A percentile compares a stretch with the other conserved stretches of the same genome.
phyloP scores from a whole-genome alignment of 2,888 invertebrate species.

The Mellilla xanthometata region DNA sequence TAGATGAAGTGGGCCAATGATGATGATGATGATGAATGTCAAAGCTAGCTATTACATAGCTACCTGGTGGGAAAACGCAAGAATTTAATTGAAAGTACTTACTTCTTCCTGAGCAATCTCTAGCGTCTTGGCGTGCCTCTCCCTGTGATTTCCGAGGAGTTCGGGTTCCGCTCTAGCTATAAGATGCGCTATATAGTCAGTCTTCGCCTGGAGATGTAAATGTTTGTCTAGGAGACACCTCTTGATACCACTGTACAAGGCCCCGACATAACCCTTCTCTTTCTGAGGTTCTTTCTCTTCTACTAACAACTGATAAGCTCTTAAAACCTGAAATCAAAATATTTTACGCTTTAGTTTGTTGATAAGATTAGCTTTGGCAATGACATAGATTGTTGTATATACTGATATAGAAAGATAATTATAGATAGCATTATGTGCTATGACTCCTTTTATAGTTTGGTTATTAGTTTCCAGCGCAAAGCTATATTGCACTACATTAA shows the following conservation, averaged over 20 bases:
- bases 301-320: conserved; percentile 93
- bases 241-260: conserved; percentile 93
- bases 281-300: conserved; percentile 92
- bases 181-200: conserved; percentile 93
- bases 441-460: too few relatives aligned
- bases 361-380: conserved; percentile 9
- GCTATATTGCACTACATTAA: too few relatives aligned
- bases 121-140: conserved; percentile 97
- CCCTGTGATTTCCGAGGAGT: conserved; percentile 92
- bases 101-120: conserved; percentile 97
- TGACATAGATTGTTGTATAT: too few relatives aligned
- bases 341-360: not conserved
- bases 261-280: conserved; percentile 94
- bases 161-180: conserved; percentile 96
- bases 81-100: too few relatives aligned
- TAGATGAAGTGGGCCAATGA: too few relatives aligned
- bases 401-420: not conserved
- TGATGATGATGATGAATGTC: not conserved
- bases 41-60: too few relatives aligned
- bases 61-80: too few relatives aligned
- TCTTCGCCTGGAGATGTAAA: conserved; percentile 93
- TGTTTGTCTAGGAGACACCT: conserved; percentile 93
- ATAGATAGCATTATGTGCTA: too few relatives aligned
- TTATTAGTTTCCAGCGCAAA: too few relatives aligned
- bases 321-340: conserved; percentile 75